Conservation (phyloP, 2,888 invertebrate species). For the Scelioninae gen. 1 region DNA sequence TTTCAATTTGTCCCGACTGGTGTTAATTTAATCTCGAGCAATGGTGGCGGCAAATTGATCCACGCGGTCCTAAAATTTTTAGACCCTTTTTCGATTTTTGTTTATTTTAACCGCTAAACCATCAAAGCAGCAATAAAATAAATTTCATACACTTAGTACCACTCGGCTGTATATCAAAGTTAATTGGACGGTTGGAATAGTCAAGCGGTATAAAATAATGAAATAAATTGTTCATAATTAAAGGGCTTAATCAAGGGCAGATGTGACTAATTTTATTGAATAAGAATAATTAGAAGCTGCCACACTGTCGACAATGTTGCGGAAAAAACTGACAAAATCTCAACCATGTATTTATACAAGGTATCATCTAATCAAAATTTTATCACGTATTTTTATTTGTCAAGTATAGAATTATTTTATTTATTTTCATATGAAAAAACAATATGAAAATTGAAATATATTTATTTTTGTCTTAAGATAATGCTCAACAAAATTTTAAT, state of each 20-base stretch:
- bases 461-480: no score
- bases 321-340: constrained; percentile 6
- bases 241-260: constrained; percentile 62
- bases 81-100: constrained; percentile 47
- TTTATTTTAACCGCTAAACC: constrained; percentile 36
- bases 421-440: no score
- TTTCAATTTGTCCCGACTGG: constrained; percentile 55
- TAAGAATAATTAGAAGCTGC: constrained; percentile 63
- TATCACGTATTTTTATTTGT: neutral
- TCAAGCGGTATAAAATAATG: constrained; percentile 55
- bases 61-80: constrained; percentile 33
- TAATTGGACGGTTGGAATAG: constrained; percentile 55
- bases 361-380: neutral
- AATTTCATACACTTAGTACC: constrained; percentile 48
- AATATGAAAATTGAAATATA: no score
- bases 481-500: no score
- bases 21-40: constrained; percentile 52
- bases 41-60: constrained; percentile 11
- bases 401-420: constrained; percentile 2
- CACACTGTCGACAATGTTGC: constrained; percentile 49
- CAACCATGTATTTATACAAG: constrained; percentile 3
- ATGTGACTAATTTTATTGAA: constrained; percentile 58
- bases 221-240: constrained; percentile 63
- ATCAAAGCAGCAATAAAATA: constrained; percentile 64
- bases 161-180: constrained; percentile 46